phyloP scores from a whole-genome alignment of 2,797 vertebrate species.

The Danio kyathit region DNA sequence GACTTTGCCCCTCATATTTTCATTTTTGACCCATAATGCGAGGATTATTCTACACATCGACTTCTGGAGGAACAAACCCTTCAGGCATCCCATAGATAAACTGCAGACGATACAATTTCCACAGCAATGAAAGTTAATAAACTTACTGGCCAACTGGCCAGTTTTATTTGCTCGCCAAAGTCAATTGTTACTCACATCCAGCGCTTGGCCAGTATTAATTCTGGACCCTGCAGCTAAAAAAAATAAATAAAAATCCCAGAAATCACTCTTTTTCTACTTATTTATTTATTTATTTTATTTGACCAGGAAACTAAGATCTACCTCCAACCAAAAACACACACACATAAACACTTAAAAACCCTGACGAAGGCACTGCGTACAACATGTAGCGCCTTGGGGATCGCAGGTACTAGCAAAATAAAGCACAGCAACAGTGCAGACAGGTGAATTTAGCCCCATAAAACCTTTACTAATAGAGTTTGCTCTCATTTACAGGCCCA shows the following conservation, averaged over 20 bases:
- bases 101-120: not conserved
- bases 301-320: constrained; percentile 2
- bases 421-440: constrained; percentile 47
- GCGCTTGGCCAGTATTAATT: constrained; percentile 14
- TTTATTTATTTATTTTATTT: constrained; percentile 12
- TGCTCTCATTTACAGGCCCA: constrained; percentile 67
- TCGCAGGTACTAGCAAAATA: constrained; percentile 62
- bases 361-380: constrained; percentile 22
- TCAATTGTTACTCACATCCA: constrained; percentile 8
- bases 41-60: not conserved
- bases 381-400: constrained; percentile 43
- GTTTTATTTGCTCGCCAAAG: constrained; percentile 34
- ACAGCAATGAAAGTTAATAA: constrained; percentile 5
- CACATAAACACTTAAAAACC: constrained; percentile 31
- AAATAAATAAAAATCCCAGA: not conserved
- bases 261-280: constrained; percentile 7
- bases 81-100: constrained; percentile 7
- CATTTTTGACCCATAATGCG: not conserved
- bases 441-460: constrained; percentile 67
- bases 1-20: constrained; percentile 16
- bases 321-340: not conserved
- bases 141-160: constrained; percentile 25
- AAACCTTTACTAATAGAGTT: constrained; percentile 69
- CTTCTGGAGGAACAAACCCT: not conserved
- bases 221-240: constrained; percentile 3